Base-by-base conservation (phyloP, 2,113 vertebrate species). In the Dermatemys mawii region DNA sequence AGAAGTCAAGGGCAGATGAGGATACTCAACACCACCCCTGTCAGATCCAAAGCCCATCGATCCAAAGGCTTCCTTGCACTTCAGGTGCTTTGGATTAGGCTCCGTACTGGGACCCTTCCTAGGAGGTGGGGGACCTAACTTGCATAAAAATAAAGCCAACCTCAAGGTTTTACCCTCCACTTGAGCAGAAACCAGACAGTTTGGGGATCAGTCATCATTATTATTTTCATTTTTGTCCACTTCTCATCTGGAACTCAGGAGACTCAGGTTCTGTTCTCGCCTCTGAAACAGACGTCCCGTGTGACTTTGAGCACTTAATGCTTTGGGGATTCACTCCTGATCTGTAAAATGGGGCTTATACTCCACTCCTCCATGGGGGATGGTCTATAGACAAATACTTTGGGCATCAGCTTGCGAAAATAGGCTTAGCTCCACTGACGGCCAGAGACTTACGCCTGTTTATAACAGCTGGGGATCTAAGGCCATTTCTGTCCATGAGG, bases 181-280 rank as follows among this genome's bases (percentile, higher is more conserved):
- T 38, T 70, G 16, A 70, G 22, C 17, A 38, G 63, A 38, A 70
- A 70, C 35, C n/a, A 70, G 22, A 70, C 35, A 38, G 35, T 38
- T 70, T 21, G 63, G 17, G 63, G 32, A 67, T n/a, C 63, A 67
- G 21, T 67, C 4, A 19, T 67, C 3, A 78, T 93, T 53, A 53
- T 13, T 83, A 63, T 81, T 83, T 32, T 24, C 7, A 44, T 75
- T 44, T 38, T 44, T 75, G 38, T 44, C 38, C 67, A 38, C 35
- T 41, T 75, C 70, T 46, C 24, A 24, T 75, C 19, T 41, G 41
- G n/a, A 22, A 10, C 38, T 75, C 11, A 67, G 9, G 24, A 27
- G 79, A 7, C 19, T 73, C 3, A 2, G 4, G 3, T 22, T 80
- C 57, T 51, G 5, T 53, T 55, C 2, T 87, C 0, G 2, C 41